phyloP scores from a whole-genome alignment of 1,140 invertebrate genomes.

The Arion vulgaris region DNA sequence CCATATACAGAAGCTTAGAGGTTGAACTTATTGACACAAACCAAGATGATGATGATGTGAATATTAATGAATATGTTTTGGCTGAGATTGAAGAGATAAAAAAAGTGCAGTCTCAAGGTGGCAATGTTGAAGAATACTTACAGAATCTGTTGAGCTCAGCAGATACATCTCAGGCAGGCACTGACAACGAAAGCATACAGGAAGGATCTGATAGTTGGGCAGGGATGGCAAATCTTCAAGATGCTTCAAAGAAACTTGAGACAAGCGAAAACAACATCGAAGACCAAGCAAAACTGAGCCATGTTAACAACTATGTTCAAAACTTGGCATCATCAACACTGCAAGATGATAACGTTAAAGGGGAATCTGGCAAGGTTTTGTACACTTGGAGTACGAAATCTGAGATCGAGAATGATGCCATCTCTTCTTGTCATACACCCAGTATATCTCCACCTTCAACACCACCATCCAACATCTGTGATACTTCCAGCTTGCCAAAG shows the following conservation, averaged over 20 bases:
- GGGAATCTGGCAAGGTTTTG: background rate
- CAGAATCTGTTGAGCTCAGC: background rate
- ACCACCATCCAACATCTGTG: background rate
- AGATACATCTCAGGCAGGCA: background rate
- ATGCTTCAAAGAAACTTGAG: background rate
- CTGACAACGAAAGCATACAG: background rate
- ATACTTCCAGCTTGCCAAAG: constrained; percentile 1
- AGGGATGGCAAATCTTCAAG: background rate
- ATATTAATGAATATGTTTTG: background rate
- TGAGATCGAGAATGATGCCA: background rate
- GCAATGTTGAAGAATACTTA: background rate
- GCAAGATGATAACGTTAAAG: background rate
- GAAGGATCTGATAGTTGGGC: background rate
- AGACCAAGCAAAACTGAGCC: background rate
- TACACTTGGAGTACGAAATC: constrained; percentile 1
- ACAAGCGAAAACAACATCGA: background rate
- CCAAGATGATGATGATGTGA: constrained; percentile 9
- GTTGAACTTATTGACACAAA: constrained; percentile 8
- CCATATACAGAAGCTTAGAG: constrained; percentile 1
- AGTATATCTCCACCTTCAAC: background rate
- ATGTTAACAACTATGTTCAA: background rate
- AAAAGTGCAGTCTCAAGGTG: background rate
- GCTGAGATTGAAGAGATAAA: background rate
- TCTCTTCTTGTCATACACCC: background rate
- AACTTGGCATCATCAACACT: background rate